phyloP scores from a whole-genome alignment of 2,113 vertebrate species.

The Microcebus tavaratra region DNA sequence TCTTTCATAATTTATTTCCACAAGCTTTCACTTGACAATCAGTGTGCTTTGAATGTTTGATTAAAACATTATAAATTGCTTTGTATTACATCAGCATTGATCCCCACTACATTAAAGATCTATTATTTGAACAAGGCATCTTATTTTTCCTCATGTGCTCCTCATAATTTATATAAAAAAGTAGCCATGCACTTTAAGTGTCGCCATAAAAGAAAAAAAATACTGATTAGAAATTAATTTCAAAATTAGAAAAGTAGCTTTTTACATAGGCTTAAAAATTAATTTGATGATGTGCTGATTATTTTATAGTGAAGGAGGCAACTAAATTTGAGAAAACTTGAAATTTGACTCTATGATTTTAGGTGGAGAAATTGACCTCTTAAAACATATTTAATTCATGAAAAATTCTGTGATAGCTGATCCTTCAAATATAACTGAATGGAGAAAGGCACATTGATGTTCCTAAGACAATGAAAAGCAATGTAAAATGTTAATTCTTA shows the following conservation, averaged over 20 bases:
- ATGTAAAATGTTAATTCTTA: neutral
- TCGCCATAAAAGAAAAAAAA: neutral
- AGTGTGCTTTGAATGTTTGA: neutral
- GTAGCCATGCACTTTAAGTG: neutral
- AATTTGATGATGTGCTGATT: neutral
- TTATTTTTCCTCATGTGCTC: neutral
- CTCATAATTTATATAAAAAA: neutral
- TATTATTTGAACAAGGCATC: neutral
- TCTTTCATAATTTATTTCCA: slow-evolving; percentile 36
- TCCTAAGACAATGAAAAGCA: neutral
- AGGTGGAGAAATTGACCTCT: neutral
- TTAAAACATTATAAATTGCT: neutral
- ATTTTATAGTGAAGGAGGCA: neutral
- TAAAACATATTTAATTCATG: neutral
- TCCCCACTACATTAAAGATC: neutral
- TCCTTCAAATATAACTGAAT: neutral
- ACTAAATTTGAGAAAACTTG: neutral
- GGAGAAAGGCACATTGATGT: neutral
- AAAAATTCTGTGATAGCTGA: neutral
- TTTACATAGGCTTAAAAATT: neutral
- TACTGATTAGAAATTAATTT: neutral
- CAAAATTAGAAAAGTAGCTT: neutral
- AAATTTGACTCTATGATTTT: neutral
- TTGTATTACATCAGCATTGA: neutral
- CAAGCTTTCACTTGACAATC: neutral